These are phyloP conservation scores for Bilobella aurantiaca DNA, from an alignment of 1,140 invertebrate genomes.

Conservation along the genomic window DNA sequence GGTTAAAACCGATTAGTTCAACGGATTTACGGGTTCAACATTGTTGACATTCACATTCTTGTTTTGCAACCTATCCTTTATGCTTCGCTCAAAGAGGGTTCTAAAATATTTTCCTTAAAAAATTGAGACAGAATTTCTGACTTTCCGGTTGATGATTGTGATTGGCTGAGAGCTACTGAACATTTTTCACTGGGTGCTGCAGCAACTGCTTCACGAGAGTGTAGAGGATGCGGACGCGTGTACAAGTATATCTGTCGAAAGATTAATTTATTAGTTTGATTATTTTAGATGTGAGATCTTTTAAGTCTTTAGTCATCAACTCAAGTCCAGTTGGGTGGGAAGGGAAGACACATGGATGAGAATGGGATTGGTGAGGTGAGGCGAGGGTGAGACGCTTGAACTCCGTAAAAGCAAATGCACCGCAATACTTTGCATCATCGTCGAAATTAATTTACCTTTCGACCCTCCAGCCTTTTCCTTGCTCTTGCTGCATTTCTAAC, in stretches of 20 bases:
- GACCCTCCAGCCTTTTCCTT: not conserved
- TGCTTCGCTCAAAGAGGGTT: constrained; percentile 4
- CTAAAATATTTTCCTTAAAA: constrained; percentile 28
- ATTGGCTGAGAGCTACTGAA: not conserved
- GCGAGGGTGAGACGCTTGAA: not conserved
- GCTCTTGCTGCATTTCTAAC: constrained; percentile 43
- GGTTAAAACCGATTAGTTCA: not conserved
- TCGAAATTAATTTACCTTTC: constrained; percentile 6
- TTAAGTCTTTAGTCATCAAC: too few relatives aligned
- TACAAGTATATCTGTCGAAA: not conserved
- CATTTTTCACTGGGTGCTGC: not conserved
- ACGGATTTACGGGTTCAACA: not conserved
- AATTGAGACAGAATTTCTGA: constrained; percentile 25
- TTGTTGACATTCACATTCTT: too few relatives aligned
- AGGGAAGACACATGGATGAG: not conserved
- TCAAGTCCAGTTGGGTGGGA: not conserved
- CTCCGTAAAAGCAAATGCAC: not conserved
- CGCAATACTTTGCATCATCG: not conserved
- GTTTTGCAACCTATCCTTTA: not conserved
- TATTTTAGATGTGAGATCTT: too few relatives aligned
- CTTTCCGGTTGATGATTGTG: not conserved
- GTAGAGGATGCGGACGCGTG: not conserved
- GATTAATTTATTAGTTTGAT: too few relatives aligned
- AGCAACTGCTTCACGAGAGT: not conserved
- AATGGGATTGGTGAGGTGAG: not conserved